These are phyloP conservation scores for Deroplatys truncata DNA, from an alignment of 2,888 invertebrate genomes.

Conservation along the genomic window DNA sequence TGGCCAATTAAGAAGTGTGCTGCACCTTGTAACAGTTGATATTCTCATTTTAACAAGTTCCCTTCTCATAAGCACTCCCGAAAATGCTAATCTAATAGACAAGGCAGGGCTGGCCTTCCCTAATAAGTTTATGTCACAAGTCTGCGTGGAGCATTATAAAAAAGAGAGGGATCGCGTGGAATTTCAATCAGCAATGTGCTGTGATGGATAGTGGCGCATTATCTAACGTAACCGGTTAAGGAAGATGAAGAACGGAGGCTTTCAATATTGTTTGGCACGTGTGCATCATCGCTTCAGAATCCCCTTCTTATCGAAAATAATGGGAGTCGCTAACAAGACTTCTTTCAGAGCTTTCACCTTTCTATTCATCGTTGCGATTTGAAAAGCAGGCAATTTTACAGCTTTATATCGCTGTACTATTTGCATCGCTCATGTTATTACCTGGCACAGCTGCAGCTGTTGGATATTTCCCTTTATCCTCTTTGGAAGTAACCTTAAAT, in stretches of 20 bases:
- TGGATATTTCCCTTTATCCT: neutral
- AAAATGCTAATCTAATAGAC: slow-evolving; percentile 1
- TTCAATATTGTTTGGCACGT: neutral
- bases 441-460: neutral
- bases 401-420: neutral
- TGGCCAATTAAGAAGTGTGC: neutral
- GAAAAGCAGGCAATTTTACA: neutral
- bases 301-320: neutral
- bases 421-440: too few species aligned
- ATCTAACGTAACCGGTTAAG: neutral
- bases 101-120: neutral
- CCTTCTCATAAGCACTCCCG: neutral
- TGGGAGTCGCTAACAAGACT: neutral
- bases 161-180: neutral
- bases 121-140: neutral
- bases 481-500: neutral
- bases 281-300: neutral
- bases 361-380: neutral
- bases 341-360: neutral
- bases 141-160: neutral
- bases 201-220: neutral
- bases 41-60: neutral
- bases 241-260: neutral
- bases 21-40: neutral
- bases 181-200: neutral